A percentile compares a stretch with the other conserved stretches of the same genome.
phyloP scores from a whole-genome alignment of 1,140 invertebrate species.

The Bombus superbus region DNA sequence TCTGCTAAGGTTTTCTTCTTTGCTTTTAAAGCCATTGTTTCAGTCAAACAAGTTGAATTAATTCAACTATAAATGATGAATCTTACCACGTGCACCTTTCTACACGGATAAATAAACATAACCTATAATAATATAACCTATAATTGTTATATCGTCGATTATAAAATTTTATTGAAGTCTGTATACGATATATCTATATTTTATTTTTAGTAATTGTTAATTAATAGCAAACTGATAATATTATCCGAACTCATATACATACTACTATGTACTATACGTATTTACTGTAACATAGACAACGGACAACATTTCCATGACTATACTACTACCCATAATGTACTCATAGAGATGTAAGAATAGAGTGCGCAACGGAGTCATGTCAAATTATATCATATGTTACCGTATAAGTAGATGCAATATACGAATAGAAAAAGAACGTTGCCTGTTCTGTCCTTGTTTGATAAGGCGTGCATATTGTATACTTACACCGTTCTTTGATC shows the following conservation, averaged over 20 bases:
- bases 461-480: no score
- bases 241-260: background rate
- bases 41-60: background rate
- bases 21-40: constrained; percentile 70
- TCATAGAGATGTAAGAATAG: no score
- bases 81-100: constrained; percentile 8
- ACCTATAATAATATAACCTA: constrained; percentile 28
- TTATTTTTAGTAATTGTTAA: background rate
- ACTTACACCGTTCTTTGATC: no score
- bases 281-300: no score
- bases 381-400: no score
- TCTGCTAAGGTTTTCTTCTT: constrained; percentile 82
- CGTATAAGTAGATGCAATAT: no score
- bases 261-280: background rate
- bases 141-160: background rate
- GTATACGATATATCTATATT: background rate
- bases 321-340: no score
- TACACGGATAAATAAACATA: constrained; percentile 19
- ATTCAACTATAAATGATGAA: background rate
- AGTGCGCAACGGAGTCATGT: no score
- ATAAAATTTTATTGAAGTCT: background rate
- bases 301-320: no score
- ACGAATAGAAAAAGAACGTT: no score
- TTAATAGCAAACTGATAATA: background rate
- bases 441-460: no score